Evolutionary conservation across 2,113 vertebrate genomes (phyloP), one percentile per base, ranked within the genome.

Genomic region (Fukomys damarensis): DNA sequence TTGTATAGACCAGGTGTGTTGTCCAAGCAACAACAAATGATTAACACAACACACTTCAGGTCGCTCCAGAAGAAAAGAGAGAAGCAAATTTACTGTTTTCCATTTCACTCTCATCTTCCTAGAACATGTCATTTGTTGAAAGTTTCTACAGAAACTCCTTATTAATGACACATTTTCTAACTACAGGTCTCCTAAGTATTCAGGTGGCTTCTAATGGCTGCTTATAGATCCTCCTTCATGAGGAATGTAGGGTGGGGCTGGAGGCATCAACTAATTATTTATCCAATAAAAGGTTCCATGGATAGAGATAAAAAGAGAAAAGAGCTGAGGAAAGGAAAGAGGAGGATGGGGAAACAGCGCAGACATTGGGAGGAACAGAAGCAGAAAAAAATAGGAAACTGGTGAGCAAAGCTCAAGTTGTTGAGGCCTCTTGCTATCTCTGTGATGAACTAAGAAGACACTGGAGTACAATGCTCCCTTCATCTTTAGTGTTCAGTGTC

Each of bases 141-240:
- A 79, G 30, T 72, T 59, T 76, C 49, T 56, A 26, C 12, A 59
- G 20, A 96, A 54, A 24, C 49, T 82, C 38, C 19, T 70, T 38
- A 49, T 32, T 30, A 65, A 74, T 88, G 92, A 35, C 12, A 85
- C 38, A 49, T 61, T 93, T 95, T 93, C 41, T 83, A 70, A 66
- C 86, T 0, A 17, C 12, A 91, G 14, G 19, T 68, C 38, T 91
- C 32, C 49, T 26, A 79, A 17, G 28, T 56, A 35, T 8, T 20
- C n/a, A 49, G 30, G 24, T 17, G 56, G 1, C 63, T 35, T 85
- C 74, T 38, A 9, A 79, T 56, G 22, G 22, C 46, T 63, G 6
- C 28, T 77, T 3, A 9, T 32, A 92, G 56, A 70, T 49, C 3
- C 63, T 70, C 22, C 3, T 88, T 28, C 20, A 46, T 22, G 61